Base-by-base conservation (phyloP, 2,797 vertebrate genomes). In the Octomys mimax region DNA sequence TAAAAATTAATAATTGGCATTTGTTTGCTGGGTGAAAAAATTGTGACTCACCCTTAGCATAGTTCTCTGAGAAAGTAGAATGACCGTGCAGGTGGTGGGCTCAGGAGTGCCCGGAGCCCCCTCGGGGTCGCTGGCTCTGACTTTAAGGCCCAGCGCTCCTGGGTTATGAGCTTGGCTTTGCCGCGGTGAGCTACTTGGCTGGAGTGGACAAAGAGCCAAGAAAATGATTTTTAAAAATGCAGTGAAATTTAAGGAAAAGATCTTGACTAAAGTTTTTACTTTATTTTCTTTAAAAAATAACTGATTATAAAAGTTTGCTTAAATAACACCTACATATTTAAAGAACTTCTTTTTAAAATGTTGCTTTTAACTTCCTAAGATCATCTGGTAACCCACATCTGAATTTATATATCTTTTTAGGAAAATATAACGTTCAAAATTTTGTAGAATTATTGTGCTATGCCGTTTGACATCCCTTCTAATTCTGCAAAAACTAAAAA, bases 401-500 rank as follows among this genome's bases (percentile, higher is more conserved):
- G 28, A 91, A 77, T 86, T 54, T 89, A 75, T 73, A 19, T 81
- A 92, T 49, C 4, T 0, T 87, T 95, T 95, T 75, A 78, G 22
- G 11, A 77, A 89, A 94, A 82, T 18, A 21, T 54, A 28, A 26
- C 73, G 9, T 89, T 68, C 8, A 11, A 8, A 82, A 49, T 87
- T 19, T 85, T 85, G 2, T 59, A 18, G 19, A 92, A 95, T 94
- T 92, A 70, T 62, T 87, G 18, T 85, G 18, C 39, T 19, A 26
- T 36, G n/a, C 2, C 33, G 66, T 52, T 52, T 80, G 33, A 36
- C 39, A 64, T 88, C 57, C 42, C 54, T 93, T 24, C 13, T 13
- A 1, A 12, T 90, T 93, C 62, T 93, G 16, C 19, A 91, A 93
- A 95, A 64, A 52, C 81, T 86, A 13, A 22, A 85, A 93, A 54